Evolutionary conservation across 2,797 vertebrate species (phyloP).

Genomic region (Microctenopoma lineatum): DNA sequence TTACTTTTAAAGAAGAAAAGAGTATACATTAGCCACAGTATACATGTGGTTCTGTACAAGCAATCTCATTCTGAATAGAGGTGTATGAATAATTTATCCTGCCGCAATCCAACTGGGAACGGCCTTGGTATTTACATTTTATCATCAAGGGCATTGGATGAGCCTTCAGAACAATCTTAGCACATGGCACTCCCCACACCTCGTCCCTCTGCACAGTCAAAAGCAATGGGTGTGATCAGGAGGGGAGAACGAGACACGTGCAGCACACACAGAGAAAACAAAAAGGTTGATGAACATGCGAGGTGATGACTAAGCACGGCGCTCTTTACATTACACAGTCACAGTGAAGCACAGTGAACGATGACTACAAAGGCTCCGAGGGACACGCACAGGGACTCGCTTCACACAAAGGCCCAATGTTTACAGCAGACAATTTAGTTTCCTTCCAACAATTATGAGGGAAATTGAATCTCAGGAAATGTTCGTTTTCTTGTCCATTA

Average conservation of each 20-base stretch:
- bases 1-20: slow-evolving; percentile 73
- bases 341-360: slow-evolving; percentile 41
- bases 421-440: slow-evolving; percentile 95
- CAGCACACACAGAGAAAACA: slow-evolving; percentile 34
- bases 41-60: slow-evolving; percentile 74
- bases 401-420: slow-evolving; percentile 90
- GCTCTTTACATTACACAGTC: slow-evolving; percentile 34
- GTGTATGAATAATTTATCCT: slow-evolving; percentile 86
- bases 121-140: slow-evolving; percentile 88
- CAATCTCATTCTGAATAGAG: slow-evolving; percentile 79
- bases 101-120: slow-evolving; percentile 79
- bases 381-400: slow-evolving; percentile 71
- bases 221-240: slow-evolving; percentile 18
- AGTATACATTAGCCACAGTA: slow-evolving; percentile 71
- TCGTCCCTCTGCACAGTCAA: slow-evolving; percentile 43
- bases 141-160: slow-evolving; percentile 83
- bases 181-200: slow-evolving; percentile 71
- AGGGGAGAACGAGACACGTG: slow-evolving; percentile 44
- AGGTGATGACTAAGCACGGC: slow-evolving; percentile 63
- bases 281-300: slow-evolving; percentile 62
- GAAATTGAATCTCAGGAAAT: slow-evolving; percentile 99
- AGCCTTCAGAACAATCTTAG: slow-evolving; percentile 69
- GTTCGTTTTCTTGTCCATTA: slow-evolving; percentile 93
- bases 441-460: slow-evolving; percentile 99
- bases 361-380: slow-evolving; percentile 51